These are phyloP conservation scores for Ooceraea biroi DNA, from an alignment of 1,140 invertebrate genomes.

Conservation along the genomic window DNA sequence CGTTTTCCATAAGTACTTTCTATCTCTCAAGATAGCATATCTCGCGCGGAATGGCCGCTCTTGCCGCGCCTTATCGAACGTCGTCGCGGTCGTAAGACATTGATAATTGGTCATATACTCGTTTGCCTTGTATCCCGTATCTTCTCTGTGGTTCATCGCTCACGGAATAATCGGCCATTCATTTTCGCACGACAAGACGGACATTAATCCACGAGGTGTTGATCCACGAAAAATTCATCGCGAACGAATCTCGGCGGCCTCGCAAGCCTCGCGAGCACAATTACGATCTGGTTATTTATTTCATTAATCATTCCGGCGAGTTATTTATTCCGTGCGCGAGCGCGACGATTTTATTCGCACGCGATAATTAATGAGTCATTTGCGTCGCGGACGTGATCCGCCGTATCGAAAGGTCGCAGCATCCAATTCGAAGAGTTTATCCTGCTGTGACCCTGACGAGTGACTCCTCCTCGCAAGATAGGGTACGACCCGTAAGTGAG, in stretches of 20 bases:
- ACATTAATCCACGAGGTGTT: not conserved
- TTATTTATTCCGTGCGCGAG: not conserved
- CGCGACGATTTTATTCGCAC: slow-evolving; percentile 8
- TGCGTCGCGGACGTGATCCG: slow-evolving; percentile 22
- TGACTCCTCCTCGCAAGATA: slow-evolving; percentile 14
- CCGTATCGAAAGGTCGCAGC: not conserved
- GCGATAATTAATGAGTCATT: slow-evolving; percentile 14
- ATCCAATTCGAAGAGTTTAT: slow-evolving; percentile 30
- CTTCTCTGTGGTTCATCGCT: slow-evolving; percentile 21
- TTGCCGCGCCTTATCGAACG: slow-evolving; percentile 36
- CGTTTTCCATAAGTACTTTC: not conserved
- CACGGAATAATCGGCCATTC: not conserved
- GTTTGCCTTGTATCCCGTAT: slow-evolving; percentile 14
- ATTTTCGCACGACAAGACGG: not conserved
- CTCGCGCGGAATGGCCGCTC: slow-evolving; percentile 1
- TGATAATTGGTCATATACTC: slow-evolving; percentile 40
- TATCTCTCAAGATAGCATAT: slow-evolving; percentile 51
- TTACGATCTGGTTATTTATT: not conserved
- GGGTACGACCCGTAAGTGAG: not conserved
- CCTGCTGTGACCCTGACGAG: slow-evolving; percentile 10
- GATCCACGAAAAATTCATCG: slow-evolving; percentile 5
- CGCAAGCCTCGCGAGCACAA: no score
- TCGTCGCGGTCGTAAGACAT: not conserved
- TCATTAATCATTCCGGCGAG: not conserved
- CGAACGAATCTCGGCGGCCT: not conserved